Percentiles rank a stretch among this genome's conserved stretches.
These are phyloP conservation scores for Platycercus adscitus DNA, from an alignment of 2,113 vertebrate genomes.

Conservation along the genomic window DNA sequence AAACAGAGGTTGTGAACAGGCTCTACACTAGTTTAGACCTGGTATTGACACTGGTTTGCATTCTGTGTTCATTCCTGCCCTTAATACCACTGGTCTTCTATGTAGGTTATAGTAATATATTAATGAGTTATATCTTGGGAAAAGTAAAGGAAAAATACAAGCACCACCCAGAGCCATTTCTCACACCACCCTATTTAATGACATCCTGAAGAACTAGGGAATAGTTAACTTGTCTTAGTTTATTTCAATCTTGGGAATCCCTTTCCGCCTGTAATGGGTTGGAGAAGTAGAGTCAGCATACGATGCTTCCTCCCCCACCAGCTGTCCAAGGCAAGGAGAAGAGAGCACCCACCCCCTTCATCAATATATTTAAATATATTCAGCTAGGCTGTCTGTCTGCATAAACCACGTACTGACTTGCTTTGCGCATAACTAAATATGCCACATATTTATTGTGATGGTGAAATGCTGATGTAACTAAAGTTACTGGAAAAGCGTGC, in stretches of 20 bases:
- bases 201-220: neutral
- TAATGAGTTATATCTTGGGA: neutral
- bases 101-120: neutral
- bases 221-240: neutral
- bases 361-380: neutral
- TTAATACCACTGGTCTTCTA: neutral
- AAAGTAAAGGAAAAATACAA: neutral
- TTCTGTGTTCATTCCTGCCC: neutral
- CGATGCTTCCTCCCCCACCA: rapidly evolving
- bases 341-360: rapidly evolving
- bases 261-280: rapidly evolving
- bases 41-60: neutral
- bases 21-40: neutral
- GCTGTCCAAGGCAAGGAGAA: neutral
- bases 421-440: neutral
- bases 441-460: neutral
- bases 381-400: neutral
- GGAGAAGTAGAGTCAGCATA: neutral
- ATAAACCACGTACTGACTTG: neutral
- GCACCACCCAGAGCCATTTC: neutral
- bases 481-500: neutral
- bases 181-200: neutral
- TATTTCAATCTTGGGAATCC: neutral
- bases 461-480: neutral
- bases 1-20: neutral